phyloP scores from a whole-genome alignment of 2,888 invertebrate genomes.

The Caenorhabditis macrosperma region DNA sequence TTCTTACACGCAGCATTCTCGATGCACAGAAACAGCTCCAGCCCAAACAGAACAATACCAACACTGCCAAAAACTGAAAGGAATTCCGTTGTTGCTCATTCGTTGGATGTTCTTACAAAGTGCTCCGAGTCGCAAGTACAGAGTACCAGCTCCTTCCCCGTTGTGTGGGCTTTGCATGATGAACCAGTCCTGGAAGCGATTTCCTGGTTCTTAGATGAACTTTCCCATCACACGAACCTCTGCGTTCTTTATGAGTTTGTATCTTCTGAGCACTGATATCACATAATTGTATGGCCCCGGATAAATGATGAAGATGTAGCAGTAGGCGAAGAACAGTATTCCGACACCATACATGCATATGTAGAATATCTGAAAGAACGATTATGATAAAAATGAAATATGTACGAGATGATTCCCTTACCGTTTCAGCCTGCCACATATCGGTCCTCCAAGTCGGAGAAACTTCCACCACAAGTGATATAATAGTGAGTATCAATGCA shows the following conservation, averaged over 20 bases:
- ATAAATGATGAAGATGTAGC: constrained; percentile 77
- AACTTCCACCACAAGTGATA: constrained; percentile 75
- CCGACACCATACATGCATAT: constrained; percentile 77
- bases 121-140: constrained; percentile 77
- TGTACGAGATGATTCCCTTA: constrained; percentile 32
- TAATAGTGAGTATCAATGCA: constrained; percentile 75
- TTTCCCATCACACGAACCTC: constrained; percentile 27
- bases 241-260: constrained; percentile 43
- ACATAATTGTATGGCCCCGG: constrained; percentile 70
- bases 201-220: constrained; percentile 10
- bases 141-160: constrained; percentile 76
- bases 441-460: constrained; percentile 76
- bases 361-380: constrained; percentile 77
- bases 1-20: constrained; percentile 67
- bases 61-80: constrained; percentile 77
- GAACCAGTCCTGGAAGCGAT: constrained; percentile 66
- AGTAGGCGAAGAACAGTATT: constrained; percentile 74
- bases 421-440: constrained; percentile 77
- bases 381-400: neutral
- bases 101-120: constrained; percentile 66
- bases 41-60: constrained; percentile 78
- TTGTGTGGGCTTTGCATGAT: constrained; percentile 68
- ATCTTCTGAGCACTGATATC: constrained; percentile 38
- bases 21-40: constrained; percentile 77
- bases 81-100: neutral